Conservation (phyloP, 2,113 vertebrate genomes). For the Sakesphorus luctuosus region DNA sequence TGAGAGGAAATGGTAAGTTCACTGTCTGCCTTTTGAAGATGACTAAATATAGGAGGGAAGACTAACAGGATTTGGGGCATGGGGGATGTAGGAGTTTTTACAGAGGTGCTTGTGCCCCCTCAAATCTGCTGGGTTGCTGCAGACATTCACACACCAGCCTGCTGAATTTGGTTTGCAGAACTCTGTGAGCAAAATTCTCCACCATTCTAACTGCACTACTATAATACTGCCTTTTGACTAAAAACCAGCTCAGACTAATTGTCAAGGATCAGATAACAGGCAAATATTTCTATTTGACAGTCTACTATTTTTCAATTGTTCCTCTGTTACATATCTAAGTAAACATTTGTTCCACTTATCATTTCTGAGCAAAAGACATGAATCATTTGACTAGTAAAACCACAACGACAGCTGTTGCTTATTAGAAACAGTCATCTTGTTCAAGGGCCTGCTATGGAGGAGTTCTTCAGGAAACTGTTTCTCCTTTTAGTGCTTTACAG, state of each 20-base stretch:
- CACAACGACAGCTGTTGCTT: slow-evolving; percentile 84
- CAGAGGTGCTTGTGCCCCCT: neutral
- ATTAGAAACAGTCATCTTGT: slow-evolving; percentile 81
- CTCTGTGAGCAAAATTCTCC: neutral
- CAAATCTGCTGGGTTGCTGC: neutral
- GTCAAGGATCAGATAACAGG: slow-evolving; percentile 75
- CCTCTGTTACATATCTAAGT: slow-evolving; percentile 81
- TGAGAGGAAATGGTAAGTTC: neutral
- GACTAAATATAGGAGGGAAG: neutral
- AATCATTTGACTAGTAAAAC: slow-evolving; percentile 83
- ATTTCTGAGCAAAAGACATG: slow-evolving; percentile 86
- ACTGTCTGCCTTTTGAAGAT: neutral
- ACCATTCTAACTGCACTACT: neutral
- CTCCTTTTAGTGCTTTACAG: slow-evolving; percentile 66
- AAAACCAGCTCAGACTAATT: slow-evolving; percentile 65
- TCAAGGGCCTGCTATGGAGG: slow-evolving; percentile 70
- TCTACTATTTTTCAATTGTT: slow-evolving; percentile 77
- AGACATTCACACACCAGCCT: neutral
- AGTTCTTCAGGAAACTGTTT: slow-evolving; percentile 71
- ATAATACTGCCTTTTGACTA: neutral
- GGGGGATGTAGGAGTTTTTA: neutral
- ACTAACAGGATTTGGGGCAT: neutral
- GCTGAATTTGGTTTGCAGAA: neutral
- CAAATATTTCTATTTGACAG: slow-evolving; percentile 77
- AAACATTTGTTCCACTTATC: slow-evolving; percentile 90